Evolutionary conservation across 2,797 vertebrate species (phyloP), one percentile per base, ranked within the genome.

Genomic region (Podarcis siculus): DNA sequence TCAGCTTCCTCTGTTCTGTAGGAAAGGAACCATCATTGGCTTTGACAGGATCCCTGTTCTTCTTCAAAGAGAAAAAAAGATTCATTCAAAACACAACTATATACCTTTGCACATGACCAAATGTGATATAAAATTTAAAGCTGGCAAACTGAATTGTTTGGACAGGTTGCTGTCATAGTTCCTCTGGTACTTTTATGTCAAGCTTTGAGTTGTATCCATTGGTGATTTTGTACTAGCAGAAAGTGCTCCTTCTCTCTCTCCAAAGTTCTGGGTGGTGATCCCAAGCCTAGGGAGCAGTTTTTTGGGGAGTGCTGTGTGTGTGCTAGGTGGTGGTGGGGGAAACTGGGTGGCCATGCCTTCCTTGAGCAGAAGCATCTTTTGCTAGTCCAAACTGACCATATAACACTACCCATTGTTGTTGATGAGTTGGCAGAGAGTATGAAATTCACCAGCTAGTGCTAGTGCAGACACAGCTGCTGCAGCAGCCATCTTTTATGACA

Each of bases 1-100:
- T 84, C 85, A 76, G 32, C 88, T 95, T 87, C 39, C 55, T 77
- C 88, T 85, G 93, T 78, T 87, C 90, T 82, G 55, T 75, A 92
- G 85, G 83, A 84, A 89, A 89, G 83, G n/a, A 89, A 78, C 86
- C 76, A 10, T 82, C 75, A 93, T 92, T 39, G 39, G 1, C 79
- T 85, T 86, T 81, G 83, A 92, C 87, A 61, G 73, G 79, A 72
- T 86, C 66, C 64, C 66, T 85, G 45, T 64, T 87, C 13, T 64
- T 95, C n/a, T 37, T 88, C 5, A 9, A 83, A 83, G 32, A 91
- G 75, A 92, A 82, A 71, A 3, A 3, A 27, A 39, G 42, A 37
- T 75, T 19, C 30, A 49, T 42, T 85, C 12, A 77, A 77, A 77
- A 42, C 39, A 79, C 72, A 58, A 87, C 35, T 58, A 55, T 79